These are phyloP conservation scores for Gorilla gorilla DNA, from an alignment of 2,113 vertebrate species.

Conservation along the genomic window DNA sequence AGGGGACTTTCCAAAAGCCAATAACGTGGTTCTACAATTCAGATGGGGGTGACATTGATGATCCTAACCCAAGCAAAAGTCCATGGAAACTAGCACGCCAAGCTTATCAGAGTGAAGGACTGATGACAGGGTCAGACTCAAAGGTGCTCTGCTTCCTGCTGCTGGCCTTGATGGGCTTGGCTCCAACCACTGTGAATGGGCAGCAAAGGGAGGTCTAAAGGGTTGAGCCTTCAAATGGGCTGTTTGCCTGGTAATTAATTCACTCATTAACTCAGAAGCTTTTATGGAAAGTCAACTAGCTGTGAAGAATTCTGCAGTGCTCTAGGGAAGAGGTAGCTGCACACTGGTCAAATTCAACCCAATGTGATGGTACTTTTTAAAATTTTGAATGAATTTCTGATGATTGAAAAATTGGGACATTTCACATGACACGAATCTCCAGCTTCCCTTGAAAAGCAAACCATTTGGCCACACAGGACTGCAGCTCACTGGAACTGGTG, in stretches of 20 bases:
- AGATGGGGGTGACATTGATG: accelerated
- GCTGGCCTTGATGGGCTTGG: accelerated
- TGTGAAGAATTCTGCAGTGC: background rate
- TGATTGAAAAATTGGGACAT: background rate
- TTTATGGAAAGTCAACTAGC: background rate
- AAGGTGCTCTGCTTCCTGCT: background rate
- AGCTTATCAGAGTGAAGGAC: background rate
- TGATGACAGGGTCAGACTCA: background rate
- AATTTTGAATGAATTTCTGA: accelerated
- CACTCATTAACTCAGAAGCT: background rate
- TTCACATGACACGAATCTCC: background rate
- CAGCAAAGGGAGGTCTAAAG: background rate
- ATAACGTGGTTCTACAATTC: background rate
- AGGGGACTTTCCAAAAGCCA: background rate
- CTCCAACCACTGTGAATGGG: accelerated
- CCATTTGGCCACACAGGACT: background rate
- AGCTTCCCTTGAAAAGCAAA: background rate
- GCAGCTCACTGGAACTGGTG: background rate
- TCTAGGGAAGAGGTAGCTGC: background rate
- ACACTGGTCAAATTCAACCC: background rate
- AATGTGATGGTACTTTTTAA: background rate
- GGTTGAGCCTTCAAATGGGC: background rate
- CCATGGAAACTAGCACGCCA: too few relatives aligned
- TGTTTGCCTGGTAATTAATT: background rate
- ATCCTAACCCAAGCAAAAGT: background rate